Percentiles rank a stretch among this genome's conserved stretches.
phyloP scores from a whole-genome alignment of 2,888 invertebrate genomes.

The Ariolimax columbianus region DNA sequence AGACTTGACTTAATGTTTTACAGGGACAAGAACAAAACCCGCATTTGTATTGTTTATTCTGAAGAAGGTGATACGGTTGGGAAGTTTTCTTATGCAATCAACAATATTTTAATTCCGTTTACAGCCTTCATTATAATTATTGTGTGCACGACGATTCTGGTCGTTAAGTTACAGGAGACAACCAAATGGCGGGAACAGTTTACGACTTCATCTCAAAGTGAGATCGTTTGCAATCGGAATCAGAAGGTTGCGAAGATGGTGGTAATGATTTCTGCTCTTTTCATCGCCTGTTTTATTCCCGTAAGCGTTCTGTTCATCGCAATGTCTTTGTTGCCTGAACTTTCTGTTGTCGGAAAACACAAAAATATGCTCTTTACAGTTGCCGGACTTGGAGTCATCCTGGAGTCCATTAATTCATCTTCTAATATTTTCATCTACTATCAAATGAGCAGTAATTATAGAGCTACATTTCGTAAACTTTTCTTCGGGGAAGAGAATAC shows the following conservation, averaged over 20 bases:
- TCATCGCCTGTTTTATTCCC: conserved; percentile 11
- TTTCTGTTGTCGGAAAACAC: background rate
- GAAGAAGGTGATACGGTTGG: background rate
- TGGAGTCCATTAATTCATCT: conserved; percentile 13
- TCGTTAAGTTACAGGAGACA: background rate
- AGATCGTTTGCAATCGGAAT: background rate
- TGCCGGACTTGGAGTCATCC: background rate
- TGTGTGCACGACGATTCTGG: background rate
- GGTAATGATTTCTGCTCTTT: background rate
- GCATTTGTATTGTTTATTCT: background rate
- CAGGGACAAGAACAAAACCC: background rate
- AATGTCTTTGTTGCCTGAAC: background rate
- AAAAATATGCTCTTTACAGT: background rate
- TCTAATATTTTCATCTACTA: conserved; percentile 16
- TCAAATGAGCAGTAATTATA: conserved; percentile 17
- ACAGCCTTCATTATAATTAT: background rate
- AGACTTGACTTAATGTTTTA: background rate
- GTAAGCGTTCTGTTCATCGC: background rate
- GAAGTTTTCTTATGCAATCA: background rate
- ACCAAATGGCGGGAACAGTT: background rate
- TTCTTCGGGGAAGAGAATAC: too few species aligned
- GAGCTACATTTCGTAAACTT: background rate
- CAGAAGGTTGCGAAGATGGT: conserved; percentile 22
- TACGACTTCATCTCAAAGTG: background rate
- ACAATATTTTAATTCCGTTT: background rate